Evolutionary conservation across 2,888 invertebrate genomes (phyloP).

Genomic region (Phragmatobia fuliginosa): DNA sequence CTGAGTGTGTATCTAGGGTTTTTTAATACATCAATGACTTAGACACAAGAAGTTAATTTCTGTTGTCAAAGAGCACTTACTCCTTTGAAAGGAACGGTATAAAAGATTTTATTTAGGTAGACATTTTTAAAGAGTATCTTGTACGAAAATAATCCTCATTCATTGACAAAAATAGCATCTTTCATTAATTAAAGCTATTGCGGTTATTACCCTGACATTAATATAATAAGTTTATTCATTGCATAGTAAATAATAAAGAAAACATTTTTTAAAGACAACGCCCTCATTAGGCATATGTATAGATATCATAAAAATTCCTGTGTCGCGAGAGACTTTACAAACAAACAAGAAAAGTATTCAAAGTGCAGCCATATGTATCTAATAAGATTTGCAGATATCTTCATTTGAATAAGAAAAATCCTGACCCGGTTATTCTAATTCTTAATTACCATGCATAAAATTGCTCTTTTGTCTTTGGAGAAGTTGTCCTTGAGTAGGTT

Average conservation of each 20-base stretch:
- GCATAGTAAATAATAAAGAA: not conserved
- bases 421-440: too few species aligned
- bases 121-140: not conserved
- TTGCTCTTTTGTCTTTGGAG: too few species aligned
- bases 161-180: not conserved
- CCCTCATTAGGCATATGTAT: too few species aligned
- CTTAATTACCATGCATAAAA: too few species aligned
- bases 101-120: not conserved
- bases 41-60: not conserved
- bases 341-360: too few species aligned
- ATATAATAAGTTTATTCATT: not conserved
- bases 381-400: not conserved
- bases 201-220: not conserved
- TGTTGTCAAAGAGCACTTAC: not conserved
- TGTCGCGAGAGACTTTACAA: too few species aligned
- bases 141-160: not conserved
- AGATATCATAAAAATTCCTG: too few species aligned
- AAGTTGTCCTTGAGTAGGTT: too few species aligned
- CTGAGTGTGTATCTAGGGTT: too few species aligned
- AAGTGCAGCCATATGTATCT: too few species aligned
- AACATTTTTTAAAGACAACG: too few species aligned
- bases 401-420: not conserved
- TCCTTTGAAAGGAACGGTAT: not conserved
- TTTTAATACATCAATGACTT: too few species aligned
- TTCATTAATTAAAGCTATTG: not conserved